Evolutionary conservation across 2,888 invertebrate genomes (phyloP), one percentile per base, ranked within the genome.

Genomic region (Caenorhabditis sinica): DNA sequence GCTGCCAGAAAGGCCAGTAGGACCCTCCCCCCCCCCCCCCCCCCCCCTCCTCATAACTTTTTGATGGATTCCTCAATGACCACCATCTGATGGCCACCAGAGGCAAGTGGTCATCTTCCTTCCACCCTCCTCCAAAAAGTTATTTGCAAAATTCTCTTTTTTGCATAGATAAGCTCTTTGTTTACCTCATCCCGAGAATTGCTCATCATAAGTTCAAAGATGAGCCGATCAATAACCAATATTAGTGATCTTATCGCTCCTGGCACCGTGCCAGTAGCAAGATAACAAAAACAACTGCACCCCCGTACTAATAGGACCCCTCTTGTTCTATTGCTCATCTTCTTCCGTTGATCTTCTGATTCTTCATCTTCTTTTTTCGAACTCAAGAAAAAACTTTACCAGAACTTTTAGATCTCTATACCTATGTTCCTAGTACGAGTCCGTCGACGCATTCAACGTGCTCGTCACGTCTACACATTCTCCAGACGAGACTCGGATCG

Each of bases 401-500:
- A 40, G 0, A 30, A 60, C 3, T 66, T 76, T 60, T 69, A 76
- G 76, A 56, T 43, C n/a, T n/a, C 49, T 49, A n/a, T 0, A 49
- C 11, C 49, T 11, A 79, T 81, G 80, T 68, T 81, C 51, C 60
- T 81, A 56, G 36, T 81, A 15, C 72, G 80, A 17, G 36, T 81
- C 5, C 80, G 77, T 20, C 83, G 83, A 33, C 82, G 75, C 8
- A 71, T 82, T 15, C 71, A 71, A 58, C 69, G 71, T 45, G 63
- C 61, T 36, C 69, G 75, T 2, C 56, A 74, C 49, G 69, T 56
- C 43, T 73, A 63, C 69, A 53, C 25, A 1, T 63, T 51, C 36
- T 77, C 60, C 1, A 51, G 83, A n/a, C 77, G 58, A 13, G 77
- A 73, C 25, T 83, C 83, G 5, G 83, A 83, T 53, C 60, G 73